A percentile compares a stretch with the other conserved stretches of the same genome.
phyloP scores from a whole-genome alignment of 2,888 invertebrate genomes.

The Chrysotoxum bicinctum region DNA sequence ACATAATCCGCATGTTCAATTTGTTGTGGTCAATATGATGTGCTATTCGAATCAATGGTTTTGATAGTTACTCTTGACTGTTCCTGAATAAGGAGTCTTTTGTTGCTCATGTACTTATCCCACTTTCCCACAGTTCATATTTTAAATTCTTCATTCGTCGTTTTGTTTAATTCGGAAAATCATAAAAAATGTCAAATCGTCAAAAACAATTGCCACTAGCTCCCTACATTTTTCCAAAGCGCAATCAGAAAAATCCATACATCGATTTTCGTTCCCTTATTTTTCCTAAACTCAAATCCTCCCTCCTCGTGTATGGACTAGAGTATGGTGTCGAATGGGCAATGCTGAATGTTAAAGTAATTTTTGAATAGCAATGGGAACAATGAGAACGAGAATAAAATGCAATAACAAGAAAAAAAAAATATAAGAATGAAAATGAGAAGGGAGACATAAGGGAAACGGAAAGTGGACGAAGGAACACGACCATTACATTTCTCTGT shows the following conservation, averaged over 20 bases:
- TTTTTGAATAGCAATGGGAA: conserved; percentile 33
- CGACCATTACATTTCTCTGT: conserved; percentile 36
- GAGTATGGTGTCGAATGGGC: background rate
- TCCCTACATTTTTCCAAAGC: background rate
- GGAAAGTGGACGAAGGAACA: conserved; percentile 53
- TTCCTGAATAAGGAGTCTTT: too few species aligned
- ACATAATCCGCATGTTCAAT: too few species aligned
- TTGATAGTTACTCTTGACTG: too few species aligned
- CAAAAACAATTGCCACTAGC: background rate
- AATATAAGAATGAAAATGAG: background rate
- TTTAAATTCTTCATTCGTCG: too few species aligned
- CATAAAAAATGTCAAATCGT: too few species aligned
- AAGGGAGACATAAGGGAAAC: conserved; percentile 15
- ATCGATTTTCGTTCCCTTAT: conserved; percentile 45
- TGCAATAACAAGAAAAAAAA: background rate
- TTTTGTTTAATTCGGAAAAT: too few species aligned
- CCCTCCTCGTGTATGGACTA: background rate
- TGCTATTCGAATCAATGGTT: too few species aligned
- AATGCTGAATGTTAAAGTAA: conserved; percentile 47
- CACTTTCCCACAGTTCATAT: too few species aligned
- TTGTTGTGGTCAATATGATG: too few species aligned
- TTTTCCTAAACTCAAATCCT: background rate
- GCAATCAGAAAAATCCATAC: conserved; percentile 46
- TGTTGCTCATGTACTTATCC: too few species aligned
- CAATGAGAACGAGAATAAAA: conserved; percentile 9